Percentiles rank a stretch among this genome's conserved stretches.
Conservation (phyloP, 2,797 vertebrate genomes). For the Enteromius afrohamiltoni region DNA sequence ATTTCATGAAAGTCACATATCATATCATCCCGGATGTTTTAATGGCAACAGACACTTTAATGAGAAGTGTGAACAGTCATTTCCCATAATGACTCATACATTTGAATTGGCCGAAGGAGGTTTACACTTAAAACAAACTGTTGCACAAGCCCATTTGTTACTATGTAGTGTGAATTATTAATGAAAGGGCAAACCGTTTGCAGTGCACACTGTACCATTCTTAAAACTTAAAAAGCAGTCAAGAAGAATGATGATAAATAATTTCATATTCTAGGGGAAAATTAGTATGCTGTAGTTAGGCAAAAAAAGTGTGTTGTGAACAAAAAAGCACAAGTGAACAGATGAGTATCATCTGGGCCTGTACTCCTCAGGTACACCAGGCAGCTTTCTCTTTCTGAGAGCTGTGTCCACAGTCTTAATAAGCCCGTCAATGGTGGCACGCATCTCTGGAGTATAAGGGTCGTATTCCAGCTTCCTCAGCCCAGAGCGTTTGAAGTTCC, state of each 20-base stretch:
- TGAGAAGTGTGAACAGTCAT: not conserved
- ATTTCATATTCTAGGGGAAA: slow-evolving; percentile 9
- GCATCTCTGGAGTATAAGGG: slow-evolving; percentile 92
- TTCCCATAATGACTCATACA: not conserved
- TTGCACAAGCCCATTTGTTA: not conserved
- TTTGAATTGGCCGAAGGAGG: not conserved
- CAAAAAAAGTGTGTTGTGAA: not conserved
- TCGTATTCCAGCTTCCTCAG: slow-evolving; percentile 93
- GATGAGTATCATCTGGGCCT: slow-evolving; percentile 87
- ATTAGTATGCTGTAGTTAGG: slow-evolving; percentile 2
- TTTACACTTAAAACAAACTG: slow-evolving; percentile 2
- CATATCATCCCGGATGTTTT: not conserved
- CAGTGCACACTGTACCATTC: not conserved
- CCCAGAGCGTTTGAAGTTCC: slow-evolving; percentile 96
- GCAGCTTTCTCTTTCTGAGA: slow-evolving; percentile 85
- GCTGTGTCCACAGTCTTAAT: slow-evolving; percentile 88
- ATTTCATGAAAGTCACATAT: not conserved
- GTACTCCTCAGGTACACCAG: slow-evolving; percentile 91
- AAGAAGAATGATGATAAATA: not conserved
- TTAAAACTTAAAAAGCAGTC: slow-evolving; percentile 21
- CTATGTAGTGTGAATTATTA: not conserved
- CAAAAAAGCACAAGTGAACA: slow-evolving; percentile 10
- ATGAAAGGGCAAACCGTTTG: not conserved
- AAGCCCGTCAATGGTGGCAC: slow-evolving; percentile 80
- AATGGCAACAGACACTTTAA: not conserved